Conservation (phyloP, 1,140 invertebrate genomes). For the Camponotus vicinus region DNA sequence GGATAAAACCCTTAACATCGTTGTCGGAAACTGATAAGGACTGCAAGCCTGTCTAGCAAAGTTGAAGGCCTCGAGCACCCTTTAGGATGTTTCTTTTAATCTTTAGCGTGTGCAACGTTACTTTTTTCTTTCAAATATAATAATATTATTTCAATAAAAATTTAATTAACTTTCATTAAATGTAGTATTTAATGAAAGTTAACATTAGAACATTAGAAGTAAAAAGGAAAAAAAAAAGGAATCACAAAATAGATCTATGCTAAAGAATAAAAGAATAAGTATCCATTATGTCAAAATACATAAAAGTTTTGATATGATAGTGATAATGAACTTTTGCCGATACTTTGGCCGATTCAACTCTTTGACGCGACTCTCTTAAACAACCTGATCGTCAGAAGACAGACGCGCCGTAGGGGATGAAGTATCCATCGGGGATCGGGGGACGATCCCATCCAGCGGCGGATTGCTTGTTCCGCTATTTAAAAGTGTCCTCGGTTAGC, state of each 20-base stretch:
- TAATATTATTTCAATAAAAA: background rate
- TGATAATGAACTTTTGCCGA: background rate
- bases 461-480: conserved; percentile 81
- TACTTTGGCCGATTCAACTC: background rate
- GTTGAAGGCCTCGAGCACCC: background rate
- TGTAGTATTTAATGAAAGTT: too few species aligned
- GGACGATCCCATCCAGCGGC: conserved; percentile 73
- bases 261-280: background rate
- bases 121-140: background rate
- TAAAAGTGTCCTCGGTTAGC: conserved; percentile 75
- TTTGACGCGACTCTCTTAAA: conserved; percentile 27
- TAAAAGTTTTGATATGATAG: background rate
- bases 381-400: background rate
- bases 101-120: background rate
- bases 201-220: background rate
- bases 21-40: conserved; percentile 36
- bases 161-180: too few species aligned
- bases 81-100: background rate
- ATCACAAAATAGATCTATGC: background rate
- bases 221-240: background rate
- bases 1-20: conserved; percentile 50
- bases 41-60: background rate
- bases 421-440: conserved; percentile 75
- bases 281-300: too few species aligned
- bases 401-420: conserved; percentile 65